A percentile compares a stretch with the other conserved stretches of the same genome.
Conservation (phyloP, 2,113 vertebrate species). For the Rhipidura dahli region DNA sequence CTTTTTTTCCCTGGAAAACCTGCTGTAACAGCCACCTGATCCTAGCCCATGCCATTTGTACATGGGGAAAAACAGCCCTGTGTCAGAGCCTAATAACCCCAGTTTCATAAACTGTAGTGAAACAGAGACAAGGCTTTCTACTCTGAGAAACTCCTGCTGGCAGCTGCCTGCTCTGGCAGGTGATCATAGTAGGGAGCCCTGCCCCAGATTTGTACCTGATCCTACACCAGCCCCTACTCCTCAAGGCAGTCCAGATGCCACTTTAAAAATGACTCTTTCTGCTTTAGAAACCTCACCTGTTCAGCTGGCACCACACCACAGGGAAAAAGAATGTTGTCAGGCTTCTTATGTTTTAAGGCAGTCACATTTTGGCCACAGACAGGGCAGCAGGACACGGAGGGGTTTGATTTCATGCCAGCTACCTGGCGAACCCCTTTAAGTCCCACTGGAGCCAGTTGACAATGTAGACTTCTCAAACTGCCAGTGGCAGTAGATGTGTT, state of each 20-base stretch:
- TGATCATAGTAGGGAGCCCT: neutral
- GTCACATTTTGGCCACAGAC: neutral
- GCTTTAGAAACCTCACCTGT: neutral
- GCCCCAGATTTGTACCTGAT: neutral
- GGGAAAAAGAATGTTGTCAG: neutral
- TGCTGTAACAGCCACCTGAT: neutral
- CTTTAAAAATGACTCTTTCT: neutral
- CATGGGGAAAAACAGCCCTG: neutral
- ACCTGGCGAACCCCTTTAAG: neutral
- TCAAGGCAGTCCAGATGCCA: neutral
- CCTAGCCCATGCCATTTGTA: neutral
- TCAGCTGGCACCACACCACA: neutral
- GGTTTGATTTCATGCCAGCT: neutral
- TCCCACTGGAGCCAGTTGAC: neutral
- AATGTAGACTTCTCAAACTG: accelerated
- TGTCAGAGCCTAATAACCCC: neutral
- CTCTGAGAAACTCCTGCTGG: neutral
- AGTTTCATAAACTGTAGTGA: neutral
- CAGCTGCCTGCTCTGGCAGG: neutral
- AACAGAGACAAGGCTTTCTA: neutral
- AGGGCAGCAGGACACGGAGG: neutral
- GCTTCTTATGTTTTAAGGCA: neutral
- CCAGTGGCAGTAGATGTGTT: neutral
- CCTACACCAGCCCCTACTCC: neutral
- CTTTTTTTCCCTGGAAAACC: neutral